Base-by-base conservation (phyloP, 2,888 invertebrate genomes). In the Heteromyza rotundicornis region DNA sequence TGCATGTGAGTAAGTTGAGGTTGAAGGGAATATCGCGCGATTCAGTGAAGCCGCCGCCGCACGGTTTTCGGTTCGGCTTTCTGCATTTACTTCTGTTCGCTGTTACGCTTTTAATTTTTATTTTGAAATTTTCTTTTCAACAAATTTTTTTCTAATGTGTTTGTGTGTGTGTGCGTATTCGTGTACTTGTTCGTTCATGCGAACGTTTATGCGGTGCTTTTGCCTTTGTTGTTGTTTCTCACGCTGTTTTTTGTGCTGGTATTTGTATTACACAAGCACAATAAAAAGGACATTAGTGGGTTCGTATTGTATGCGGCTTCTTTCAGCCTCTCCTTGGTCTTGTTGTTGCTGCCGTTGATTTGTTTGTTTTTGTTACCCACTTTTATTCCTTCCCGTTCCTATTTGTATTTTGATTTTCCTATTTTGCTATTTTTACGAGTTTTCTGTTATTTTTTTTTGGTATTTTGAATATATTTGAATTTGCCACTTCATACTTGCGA, bases 221-320 rank as follows among this genome's bases (percentile, higher is more conserved):
- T 51, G 27, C 67, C n/a, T 72, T 74, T 71, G 64, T 44, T 51
- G n/a, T 24, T 55, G 35, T 35, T 47, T 1, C n/a, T 56, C 16
- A 2, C 19, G n/a, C 16, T 52, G 23, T 7, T 55, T n/a, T n/a
- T 47, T 49, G 22, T 50, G 52, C 17, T 20, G 49, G 23, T 56
- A 24, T 59, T 40, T 63, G 35, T 35, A 47, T 57, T 56, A 50
- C 52, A 32, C 47, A 44, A 53, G 53, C 44, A 20, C 40, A 44
- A 40, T 53, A 47, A 59, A 59, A 59, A 59, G 49, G 53, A 54
- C 36, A 54, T 54, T 51, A 20, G 47, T 20, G 35, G 47, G n/a
- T n/a, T 5, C 47, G 20, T 19, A 8, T 47, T 47, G 47, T 20
- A 47, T 47, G 47, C 47, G 47, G 47, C 47, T 20, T 47, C 19